These are phyloP conservation scores for Heliornis fulica DNA, from an alignment of 2,113 vertebrate species.

Conservation along the genomic window DNA sequence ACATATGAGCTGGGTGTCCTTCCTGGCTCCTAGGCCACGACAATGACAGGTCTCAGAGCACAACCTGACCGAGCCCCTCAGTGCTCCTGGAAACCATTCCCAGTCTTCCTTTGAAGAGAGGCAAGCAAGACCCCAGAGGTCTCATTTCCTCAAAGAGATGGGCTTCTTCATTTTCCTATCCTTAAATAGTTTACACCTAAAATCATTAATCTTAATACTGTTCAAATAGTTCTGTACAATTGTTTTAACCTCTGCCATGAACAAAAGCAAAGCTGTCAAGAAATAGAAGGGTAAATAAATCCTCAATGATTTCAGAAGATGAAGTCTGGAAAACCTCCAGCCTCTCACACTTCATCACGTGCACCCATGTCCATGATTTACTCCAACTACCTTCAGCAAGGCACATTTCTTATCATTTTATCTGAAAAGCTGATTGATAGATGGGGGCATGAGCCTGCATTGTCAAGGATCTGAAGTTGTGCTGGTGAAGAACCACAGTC, in stretches of 20 bases:
- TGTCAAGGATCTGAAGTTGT: neutral
- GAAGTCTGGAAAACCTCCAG: neutral
- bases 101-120: neutral
- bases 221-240: neutral
- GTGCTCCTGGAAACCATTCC: neutral
- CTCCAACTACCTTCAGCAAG: neutral
- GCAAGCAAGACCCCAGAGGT: neutral
- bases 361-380: neutral
- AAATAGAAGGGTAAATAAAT: neutral
- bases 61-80: neutral
- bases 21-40: neutral
- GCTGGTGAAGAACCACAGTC: fast-evolving
- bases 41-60: neutral
- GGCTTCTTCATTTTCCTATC: neutral
- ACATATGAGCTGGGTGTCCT: fast-evolving
- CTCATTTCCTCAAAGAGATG: neutral
- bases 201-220: slow-evolving; percentile 32
- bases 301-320: neutral
- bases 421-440: neutral
- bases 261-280: neutral
- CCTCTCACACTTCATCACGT: neutral
- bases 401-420: neutral
- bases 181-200: neutral
- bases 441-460: neutral
- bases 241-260: neutral